phyloP scores from a whole-genome alignment of 2,113 vertebrate genomes.

The western clawed frog (Xenopus tropicalis) region DNA sequence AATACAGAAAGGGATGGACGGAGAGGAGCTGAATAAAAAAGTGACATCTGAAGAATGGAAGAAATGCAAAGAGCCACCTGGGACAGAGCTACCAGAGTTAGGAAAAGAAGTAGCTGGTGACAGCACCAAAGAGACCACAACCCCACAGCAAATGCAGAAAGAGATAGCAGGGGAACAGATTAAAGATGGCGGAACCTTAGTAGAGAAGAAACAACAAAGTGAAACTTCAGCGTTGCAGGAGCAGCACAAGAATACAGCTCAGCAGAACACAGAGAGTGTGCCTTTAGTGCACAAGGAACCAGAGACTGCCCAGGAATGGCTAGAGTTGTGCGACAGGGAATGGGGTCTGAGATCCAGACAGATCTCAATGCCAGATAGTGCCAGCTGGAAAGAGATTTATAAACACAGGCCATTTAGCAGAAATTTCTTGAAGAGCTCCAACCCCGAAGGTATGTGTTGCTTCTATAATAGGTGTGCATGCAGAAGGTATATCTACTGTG shows the following conservation, averaged over 20 bases:
- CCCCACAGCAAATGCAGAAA: not conserved
- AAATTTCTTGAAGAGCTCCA: constrained; percentile 72
- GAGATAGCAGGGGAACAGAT: not conserved
- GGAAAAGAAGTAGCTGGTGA: not conserved
- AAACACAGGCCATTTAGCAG: constrained; percentile 69
- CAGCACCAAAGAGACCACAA: not conserved
- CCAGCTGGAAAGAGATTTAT: constrained; percentile 67
- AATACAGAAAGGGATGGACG: not conserved
- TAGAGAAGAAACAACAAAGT: not conserved
- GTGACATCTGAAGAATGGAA: not conserved
- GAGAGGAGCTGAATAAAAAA: not conserved
- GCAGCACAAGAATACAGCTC: not conserved
- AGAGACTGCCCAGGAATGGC: constrained; percentile 51
- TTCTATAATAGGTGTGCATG: too few species aligned
- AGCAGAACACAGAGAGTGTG: not conserved
- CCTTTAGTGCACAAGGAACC: constrained; percentile 6
- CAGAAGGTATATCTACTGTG: too few species aligned
- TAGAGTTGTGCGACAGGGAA: constrained; percentile 49
- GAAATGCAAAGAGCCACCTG: not conserved
- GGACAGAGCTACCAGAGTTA: too few species aligned
- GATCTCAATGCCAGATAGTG: constrained; percentile 51
- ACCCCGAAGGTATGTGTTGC: constrained; percentile 70
- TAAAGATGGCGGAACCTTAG: not conserved
- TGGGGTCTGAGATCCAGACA: constrained; percentile 52
- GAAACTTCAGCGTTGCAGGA: not conserved